These are phyloP conservation scores for Phortica variegata DNA, from an alignment of 1,140 invertebrate genomes.

Conservation along the genomic window DNA sequence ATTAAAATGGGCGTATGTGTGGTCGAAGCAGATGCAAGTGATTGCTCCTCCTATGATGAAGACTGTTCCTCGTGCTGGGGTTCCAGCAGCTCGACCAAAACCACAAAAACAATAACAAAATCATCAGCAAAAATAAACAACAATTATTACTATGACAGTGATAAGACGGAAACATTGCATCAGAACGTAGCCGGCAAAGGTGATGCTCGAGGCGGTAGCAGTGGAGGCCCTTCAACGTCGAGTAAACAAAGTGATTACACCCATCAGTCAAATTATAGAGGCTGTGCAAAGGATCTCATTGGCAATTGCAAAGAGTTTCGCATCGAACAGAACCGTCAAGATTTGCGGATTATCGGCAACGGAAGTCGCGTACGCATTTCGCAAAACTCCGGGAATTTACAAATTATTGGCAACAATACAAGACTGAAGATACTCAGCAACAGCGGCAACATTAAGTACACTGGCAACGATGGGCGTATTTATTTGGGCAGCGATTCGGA, in stretches of 20 bases:
- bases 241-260: no score
- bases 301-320: constrained; percentile 51
- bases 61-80: constrained; percentile 29
- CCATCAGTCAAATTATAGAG: neutral
- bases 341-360: constrained; percentile 48
- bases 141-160: neutral
- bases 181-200: neutral
- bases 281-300: constrained; percentile 36
- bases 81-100: constrained; percentile 15
- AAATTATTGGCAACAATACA: constrained; percentile 44
- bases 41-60: constrained; percentile 43
- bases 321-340: constrained; percentile 39
- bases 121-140: constrained; percentile 6
- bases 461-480: constrained; percentile 49
- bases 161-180: neutral
- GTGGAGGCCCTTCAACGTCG: no score
- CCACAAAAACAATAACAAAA: constrained; percentile 19
- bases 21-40: constrained; percentile 39
- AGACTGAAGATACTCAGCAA: constrained; percentile 44
- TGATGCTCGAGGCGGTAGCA: no score
- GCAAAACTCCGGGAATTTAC: constrained; percentile 32
- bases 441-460: constrained; percentile 36
- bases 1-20: constrained; percentile 36
- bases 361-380: constrained; percentile 43
- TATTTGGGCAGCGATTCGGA: constrained; percentile 40